A percentile compares a stretch with the other conserved stretches of the same genome.
phyloP scores from a whole-genome alignment of 35 echinoderm and acorn worm genomes.

The Acanthaster planci region DNA sequence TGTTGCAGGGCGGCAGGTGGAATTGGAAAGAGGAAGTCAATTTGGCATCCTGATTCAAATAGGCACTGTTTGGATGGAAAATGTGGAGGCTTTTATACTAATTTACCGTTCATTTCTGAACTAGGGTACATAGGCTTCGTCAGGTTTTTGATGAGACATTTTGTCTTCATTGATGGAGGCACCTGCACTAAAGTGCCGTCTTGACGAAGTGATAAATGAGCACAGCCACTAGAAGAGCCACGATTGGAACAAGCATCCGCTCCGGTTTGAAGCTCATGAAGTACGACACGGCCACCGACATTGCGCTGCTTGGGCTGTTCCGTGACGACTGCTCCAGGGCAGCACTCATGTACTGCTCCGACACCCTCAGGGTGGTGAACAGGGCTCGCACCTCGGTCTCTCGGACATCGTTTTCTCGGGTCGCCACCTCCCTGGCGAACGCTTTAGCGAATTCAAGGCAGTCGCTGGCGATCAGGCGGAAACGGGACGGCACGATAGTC shows the following conservation, averaged over 20 bases:
- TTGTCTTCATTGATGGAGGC: too few species aligned
- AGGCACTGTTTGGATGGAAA: too few species aligned
- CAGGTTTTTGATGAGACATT: too few species aligned
- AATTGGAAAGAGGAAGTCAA: too few species aligned
- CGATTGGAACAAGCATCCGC: neutral
- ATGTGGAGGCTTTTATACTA: too few species aligned
- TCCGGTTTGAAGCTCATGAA: neutral
- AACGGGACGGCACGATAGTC: neutral
- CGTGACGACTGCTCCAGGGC: constrained; percentile 17
- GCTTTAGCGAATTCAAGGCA: constrained; percentile 23
- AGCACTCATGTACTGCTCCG: neutral
- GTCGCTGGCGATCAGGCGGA: neutral
- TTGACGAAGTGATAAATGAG: too few species aligned
- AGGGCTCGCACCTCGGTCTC: neutral
- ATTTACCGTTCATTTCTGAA: too few species aligned
- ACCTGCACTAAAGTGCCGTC: too few species aligned
- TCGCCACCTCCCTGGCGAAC: constrained; percentile 7
- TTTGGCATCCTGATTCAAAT: too few species aligned
- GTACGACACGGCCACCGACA: constrained; percentile 3
- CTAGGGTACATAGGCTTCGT: too few species aligned
- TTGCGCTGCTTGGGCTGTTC: neutral
- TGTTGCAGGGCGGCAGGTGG: too few species aligned
- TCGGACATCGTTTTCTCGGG: neutral
- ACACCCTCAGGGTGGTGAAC: constrained; percentile 6
- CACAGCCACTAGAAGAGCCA: too few species aligned